Percentiles rank a stretch among this genome's conserved stretches.
These are phyloP conservation scores for Seira sanloemensis DNA, from an alignment of 2,888 invertebrate species.

Conservation along the genomic window DNA sequence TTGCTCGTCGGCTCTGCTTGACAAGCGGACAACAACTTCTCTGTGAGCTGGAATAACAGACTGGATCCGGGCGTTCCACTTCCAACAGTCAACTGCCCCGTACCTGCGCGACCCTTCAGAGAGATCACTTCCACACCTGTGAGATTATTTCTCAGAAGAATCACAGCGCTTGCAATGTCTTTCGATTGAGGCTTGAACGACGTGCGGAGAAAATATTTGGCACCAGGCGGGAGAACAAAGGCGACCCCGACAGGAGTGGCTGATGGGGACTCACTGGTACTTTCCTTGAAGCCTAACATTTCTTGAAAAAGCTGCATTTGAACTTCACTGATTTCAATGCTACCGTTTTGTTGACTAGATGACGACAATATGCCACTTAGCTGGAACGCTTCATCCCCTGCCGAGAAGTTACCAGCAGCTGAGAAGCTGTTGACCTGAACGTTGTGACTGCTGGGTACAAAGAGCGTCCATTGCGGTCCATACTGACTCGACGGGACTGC, in stretches of 20 bases:
- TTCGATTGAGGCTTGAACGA: conserved; percentile 71
- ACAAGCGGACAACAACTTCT: conserved; percentile 81
- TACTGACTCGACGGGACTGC: conserved; percentile 79
- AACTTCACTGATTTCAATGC: conserved; percentile 68
- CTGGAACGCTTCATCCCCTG: conserved; percentile 29
- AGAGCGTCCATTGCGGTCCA: conserved; percentile 69
- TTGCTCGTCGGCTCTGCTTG: conserved; percentile 76
- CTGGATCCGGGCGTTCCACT: conserved; percentile 88
- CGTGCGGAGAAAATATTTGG: conserved; percentile 75
- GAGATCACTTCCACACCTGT: conserved; percentile 92
- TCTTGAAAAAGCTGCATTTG: conserved; percentile 69
- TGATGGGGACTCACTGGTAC: not conserved
- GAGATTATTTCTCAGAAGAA: conserved; percentile 86
- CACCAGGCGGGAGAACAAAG: conserved; percentile 80
- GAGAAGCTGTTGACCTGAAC: conserved; percentile 28
- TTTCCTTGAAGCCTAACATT: conserved; percentile 74
- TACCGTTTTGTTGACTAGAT: conserved; percentile 72
- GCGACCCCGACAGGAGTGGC: conserved; percentile 77
- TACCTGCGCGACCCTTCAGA: conserved; percentile 89
- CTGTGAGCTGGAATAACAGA: conserved; percentile 88
- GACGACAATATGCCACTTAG: conserved; percentile 66
- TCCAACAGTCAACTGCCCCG: conserved; percentile 91
- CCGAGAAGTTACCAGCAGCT: conserved; percentile 23
- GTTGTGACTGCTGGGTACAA: not conserved
- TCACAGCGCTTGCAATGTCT: conserved; percentile 71